These are phyloP conservation scores for Bufo gargarizans DNA, from an alignment of 2,113 vertebrate species.

Conservation along the genomic window DNA sequence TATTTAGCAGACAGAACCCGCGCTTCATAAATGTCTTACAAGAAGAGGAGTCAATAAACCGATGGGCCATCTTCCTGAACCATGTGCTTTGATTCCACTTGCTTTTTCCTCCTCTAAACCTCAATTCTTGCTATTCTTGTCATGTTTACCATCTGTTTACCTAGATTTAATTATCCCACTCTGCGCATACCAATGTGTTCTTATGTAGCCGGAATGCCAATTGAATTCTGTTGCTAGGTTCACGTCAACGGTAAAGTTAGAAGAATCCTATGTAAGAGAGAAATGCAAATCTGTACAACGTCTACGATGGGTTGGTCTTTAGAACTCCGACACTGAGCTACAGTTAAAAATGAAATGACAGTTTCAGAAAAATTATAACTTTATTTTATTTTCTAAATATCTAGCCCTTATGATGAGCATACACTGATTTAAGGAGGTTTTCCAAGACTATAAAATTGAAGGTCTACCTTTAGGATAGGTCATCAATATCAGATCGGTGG, in stretches of 20 bases:
- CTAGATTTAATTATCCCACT: constrained; percentile 47
- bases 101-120: neutral
- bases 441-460: too few species aligned
- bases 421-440: too few species aligned
- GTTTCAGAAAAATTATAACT: too few species aligned
- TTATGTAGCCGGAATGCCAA: constrained; percentile 34
- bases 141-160: constrained; percentile 56
- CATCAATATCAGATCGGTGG: too few species aligned
- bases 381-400: too few species aligned
- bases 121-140: constrained; percentile 14
- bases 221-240: constrained; percentile 38
- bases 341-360: too few species aligned
- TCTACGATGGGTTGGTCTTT: neutral
- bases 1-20: neutral
- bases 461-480: too few species aligned
- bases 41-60: neutral
- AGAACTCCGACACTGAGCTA: neutral
- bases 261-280: neutral
- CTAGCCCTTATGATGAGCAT: too few species aligned
- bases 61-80: neutral
- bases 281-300: neutral
- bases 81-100: neutral
- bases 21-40: neutral
- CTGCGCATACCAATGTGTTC: constrained; percentile 36
- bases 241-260: neutral